Base-by-base conservation (phyloP, 2,797 vertebrate species). In the Lindbergichthys nudifrons region DNA sequence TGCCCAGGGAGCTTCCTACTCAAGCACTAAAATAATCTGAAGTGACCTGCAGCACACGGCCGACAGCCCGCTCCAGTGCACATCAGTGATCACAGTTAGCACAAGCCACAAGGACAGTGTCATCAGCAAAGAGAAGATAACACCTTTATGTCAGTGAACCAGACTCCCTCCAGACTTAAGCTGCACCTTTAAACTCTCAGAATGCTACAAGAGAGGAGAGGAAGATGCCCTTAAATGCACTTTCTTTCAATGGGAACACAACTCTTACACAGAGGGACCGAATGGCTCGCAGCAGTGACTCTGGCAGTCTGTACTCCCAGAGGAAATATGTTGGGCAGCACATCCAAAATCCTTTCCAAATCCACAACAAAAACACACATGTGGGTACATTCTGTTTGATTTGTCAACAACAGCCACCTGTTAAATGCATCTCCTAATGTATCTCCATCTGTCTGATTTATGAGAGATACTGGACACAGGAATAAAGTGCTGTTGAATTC, bases 121-220 rank as follows among this genome's bases (percentile, higher is more conserved):
- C 79, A 51, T 72, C 57, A 10, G 63, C 73, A 65, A 70, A 79
- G 58, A 77, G 71, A 62, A 73, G 73, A 67, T 70, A 30, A 47
- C 65, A 50, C 16, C 36, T 12, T 59, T 41, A 82, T 76, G 57
- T 75, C 73, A 81, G 14, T 9, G 43, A 65, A 61, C 30, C 71
- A 73, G 82, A 77, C 45, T 18, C 15, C 46, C 15, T 69, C 59
- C 75, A 82, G 47, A 60, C 57, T 23, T 70, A 56, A 56, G 51
- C 45, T 71, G 70, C 59, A 70, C 41, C 12, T 61, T 42, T 45
- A 42, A n/a, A 19, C 23, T 9, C 57, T 45, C 50, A 43, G 3
- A 65, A 62, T 57, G 50, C 61, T 56, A 73, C 47, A 57, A 39
- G 36, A 61, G 11, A 32, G 47, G 39, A 12, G 14, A 26, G 2